Conservation (phyloP, 1,140 invertebrate species). For the Drosophila pseudoananassae region DNA sequence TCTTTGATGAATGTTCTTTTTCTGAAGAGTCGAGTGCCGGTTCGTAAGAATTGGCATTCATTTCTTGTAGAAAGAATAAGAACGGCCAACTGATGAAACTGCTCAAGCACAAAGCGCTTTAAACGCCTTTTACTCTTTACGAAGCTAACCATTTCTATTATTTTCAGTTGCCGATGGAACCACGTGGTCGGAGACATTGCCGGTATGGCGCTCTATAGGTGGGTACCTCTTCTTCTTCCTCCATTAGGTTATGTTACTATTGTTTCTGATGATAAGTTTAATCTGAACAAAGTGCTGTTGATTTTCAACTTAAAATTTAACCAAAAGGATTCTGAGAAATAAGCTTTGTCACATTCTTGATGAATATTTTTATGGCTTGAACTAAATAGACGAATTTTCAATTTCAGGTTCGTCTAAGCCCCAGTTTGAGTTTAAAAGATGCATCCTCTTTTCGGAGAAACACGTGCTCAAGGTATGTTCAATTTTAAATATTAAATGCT, state of each 20-base stretch:
- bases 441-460: neutral
- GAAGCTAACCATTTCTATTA: neutral
- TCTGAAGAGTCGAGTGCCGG: conserved; percentile 70
- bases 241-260: neutral
- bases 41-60: conserved; percentile 41
- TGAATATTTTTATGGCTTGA: neutral
- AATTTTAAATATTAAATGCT: neutral
- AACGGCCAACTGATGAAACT: conserved; percentile 77
- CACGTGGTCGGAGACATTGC: conserved; percentile 46
- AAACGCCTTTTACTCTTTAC: neutral
- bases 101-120: neutral
- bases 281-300: conserved; percentile 64
- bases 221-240: neutral
- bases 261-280: conserved; percentile 70
- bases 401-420: neutral
- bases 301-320: conserved; percentile 65
- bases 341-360: neutral
- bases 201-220: conserved; percentile 27
- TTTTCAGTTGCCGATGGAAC: conserved; percentile 15
- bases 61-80: conserved; percentile 78
- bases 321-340: conserved; percentile 78
- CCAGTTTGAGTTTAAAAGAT: neutral
- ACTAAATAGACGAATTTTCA: neutral
- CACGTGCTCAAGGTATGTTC: conserved; percentile 6
- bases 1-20: conserved; percentile 74